phyloP scores from a whole-genome alignment of 2,888 invertebrate genomes.

The Acanthoscelides obtectus region DNA sequence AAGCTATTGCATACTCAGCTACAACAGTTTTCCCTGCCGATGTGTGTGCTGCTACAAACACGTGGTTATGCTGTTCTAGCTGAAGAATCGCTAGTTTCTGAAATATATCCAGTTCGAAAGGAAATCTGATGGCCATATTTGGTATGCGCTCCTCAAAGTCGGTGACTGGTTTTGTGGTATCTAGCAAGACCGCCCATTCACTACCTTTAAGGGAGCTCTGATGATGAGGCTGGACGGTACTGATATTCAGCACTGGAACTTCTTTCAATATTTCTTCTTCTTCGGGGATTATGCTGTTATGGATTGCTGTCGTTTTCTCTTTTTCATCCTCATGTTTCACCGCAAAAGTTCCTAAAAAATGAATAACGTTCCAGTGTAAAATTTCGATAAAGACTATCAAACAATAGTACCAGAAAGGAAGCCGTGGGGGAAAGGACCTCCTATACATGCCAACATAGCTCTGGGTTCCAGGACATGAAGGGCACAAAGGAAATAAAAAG shows the following conservation, averaged over 20 bases:
- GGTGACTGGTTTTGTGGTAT: conserved; percentile 72
- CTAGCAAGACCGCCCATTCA: conserved; percentile 86
- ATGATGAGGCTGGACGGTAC: conserved; percentile 49
- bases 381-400: too few relatives aligned
- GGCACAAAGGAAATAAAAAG: too few relatives aligned
- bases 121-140: conserved; percentile 77
- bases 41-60: conserved; percentile 98
- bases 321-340: conserved; percentile 13
- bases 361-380: too few relatives aligned
- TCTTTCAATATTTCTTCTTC: conserved; percentile 41
- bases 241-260: conserved; percentile 66
- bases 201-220: conserved; percentile 51
- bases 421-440: too few relatives aligned
- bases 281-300: conserved; percentile 27
- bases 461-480: too few relatives aligned
- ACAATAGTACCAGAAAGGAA: too few relatives aligned
- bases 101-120: conserved; percentile 93
- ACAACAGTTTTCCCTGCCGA: conserved; percentile 99
- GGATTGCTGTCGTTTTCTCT: conserved; percentile 19
- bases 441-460: too few relatives aligned
- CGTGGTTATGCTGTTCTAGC: conserved; percentile 88
- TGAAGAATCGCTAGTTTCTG: conserved; percentile 96
- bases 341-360: conserved; percentile 14
- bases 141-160: conserved; percentile 79
- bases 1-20: conserved; percentile 97